Base-by-base conservation (phyloP, 37 sponge, comb jelly and placozoan species). In the Spongilla lacustris region DNA sequence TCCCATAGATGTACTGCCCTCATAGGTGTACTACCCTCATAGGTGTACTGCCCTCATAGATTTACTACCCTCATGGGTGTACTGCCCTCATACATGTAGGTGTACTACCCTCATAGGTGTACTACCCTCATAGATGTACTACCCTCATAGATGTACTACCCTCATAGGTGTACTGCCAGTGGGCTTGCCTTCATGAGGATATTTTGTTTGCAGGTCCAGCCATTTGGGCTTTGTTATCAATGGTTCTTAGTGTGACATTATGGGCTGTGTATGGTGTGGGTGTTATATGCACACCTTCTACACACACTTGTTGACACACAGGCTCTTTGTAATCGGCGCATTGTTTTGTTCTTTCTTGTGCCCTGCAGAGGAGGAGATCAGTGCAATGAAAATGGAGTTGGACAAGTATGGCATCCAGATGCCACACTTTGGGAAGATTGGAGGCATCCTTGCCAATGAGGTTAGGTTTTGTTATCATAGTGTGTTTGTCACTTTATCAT, bases 361-460 rank as follows among this genome's bases (percentile, higher is more conserved):
- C 12, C 72, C 36, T 28, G 25, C 80, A 90, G 99, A 99, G 88
- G 99, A 99, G 70, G 99, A 99, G 78, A 99, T 99, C 46, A 94
- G 91, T 84, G 89, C 91, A 23, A 99, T 97, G 99, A 93, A 86
- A 25, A 75, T 66, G 38, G 99, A 91, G 73, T 87, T 99, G 28
- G 96, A 99, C 36, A 95, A 97, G 91, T 97, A 97, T 75, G 98
- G 98, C 17, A 97, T 99, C 30, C 83, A 90, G 49, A 95, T 99
- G 89, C 99, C 99, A 6, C 84, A 89, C 26, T 99, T 99, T 85
- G 96, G 96, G 36, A 96, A 97, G 86, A 99, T 99, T 50, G 98
- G 98, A 50, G 99, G 99, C 1, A 95, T 99, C 41, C 79, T 99
- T 22, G 91, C 98, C 38, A 95, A 91, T 74, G 96, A 98, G 92